These are phyloP conservation scores for Sinocyclocheilus anophthalmus DNA, from an alignment of 2,113 vertebrate species.

Conservation along the genomic window DNA sequence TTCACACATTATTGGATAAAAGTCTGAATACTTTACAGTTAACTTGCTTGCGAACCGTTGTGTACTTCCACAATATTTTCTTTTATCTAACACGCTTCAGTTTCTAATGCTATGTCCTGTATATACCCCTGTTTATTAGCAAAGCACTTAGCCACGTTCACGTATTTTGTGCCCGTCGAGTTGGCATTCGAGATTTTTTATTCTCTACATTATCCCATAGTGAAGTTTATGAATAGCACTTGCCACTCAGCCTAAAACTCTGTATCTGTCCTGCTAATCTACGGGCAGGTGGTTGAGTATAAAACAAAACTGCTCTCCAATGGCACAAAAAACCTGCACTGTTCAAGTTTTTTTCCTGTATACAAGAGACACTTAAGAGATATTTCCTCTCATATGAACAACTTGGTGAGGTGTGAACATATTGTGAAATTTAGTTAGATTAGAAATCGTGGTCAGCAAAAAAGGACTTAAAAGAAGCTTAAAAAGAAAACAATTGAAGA, in stretches of 20 bases:
- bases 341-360: conserved; percentile 97
- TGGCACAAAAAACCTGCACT: conserved; percentile 95
- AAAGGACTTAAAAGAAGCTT: conserved; percentile 25
- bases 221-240: conserved; percentile 94
- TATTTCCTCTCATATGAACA: conserved; percentile 90
- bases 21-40: conserved; percentile 37
- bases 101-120: conserved; percentile 70
- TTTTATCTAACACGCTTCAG: conserved; percentile 6
- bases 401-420: conserved; percentile 79
- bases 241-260: conserved; percentile 94
- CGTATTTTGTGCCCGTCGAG: conserved; percentile 65
- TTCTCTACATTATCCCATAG: conserved; percentile 78
- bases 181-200: conserved; percentile 59
- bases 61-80: neutral
- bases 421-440: conserved; percentile 42
- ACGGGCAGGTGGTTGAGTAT: conserved; percentile 98
- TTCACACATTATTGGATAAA: conserved; percentile 21
- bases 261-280: conserved; percentile 96
- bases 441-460: conserved; percentile 63
- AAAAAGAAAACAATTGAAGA: conserved; percentile 64
- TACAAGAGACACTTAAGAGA: conserved; percentile 95
- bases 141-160: conserved; percentile 65
- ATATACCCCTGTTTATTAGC: conserved; percentile 78
- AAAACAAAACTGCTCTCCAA: conserved; percentile 90
- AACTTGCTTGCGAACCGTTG: conserved; percentile 1